Evolutionary conservation across 2,113 vertebrate species (phyloP).

Genomic region (Microcebus jonahi): DNA sequence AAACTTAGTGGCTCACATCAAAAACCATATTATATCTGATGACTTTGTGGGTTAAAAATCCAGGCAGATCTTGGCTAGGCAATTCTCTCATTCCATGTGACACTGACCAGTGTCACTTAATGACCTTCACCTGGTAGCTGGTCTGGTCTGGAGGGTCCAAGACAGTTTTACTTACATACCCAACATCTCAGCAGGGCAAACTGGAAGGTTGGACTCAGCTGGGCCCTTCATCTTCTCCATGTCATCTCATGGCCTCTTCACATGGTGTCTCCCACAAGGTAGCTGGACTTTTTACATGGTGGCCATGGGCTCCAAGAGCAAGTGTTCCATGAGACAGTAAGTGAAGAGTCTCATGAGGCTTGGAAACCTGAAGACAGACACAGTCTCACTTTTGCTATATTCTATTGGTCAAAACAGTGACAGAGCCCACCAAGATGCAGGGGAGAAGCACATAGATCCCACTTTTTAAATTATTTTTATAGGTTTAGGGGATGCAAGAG

Average conservation of each 20-base stretch:
- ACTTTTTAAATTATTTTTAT: too few species aligned
- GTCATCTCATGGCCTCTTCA: background rate
- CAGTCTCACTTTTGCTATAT: background rate
- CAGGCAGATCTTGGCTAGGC: background rate
- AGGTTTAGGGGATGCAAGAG: too few species aligned
- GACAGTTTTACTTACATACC: background rate
- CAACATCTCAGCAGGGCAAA: background rate
- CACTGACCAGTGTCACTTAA: background rate
- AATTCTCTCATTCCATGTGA: background rate
- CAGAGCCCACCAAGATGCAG: background rate
- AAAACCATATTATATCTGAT: background rate
- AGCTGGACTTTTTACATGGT: background rate
- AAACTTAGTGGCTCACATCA: background rate
- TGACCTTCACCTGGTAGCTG: background rate
- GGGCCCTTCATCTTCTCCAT: background rate
- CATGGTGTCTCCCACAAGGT: background rate
- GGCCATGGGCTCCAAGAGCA: background rate
- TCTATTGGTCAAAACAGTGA: background rate
- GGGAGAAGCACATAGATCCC: background rate
- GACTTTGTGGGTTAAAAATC: background rate
- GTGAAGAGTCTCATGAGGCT: background rate
- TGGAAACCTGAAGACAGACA: background rate
- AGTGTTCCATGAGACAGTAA: background rate
- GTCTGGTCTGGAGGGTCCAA: background rate
- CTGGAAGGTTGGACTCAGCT: background rate